Base-by-base conservation (phyloP, 1,140 invertebrate species). In the Rhagoletis pomonella region DNA sequence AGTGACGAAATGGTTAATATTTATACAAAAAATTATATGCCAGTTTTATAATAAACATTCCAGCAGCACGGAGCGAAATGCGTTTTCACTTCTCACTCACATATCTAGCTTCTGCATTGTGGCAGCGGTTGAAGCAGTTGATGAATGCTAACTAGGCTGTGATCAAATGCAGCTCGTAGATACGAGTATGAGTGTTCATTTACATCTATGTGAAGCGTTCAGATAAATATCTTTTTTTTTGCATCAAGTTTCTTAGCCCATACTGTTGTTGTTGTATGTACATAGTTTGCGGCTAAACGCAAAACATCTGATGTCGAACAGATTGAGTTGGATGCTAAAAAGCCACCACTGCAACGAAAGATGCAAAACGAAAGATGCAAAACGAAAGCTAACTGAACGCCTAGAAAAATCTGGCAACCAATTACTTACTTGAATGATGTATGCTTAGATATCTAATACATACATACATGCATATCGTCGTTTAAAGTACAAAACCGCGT, bases 321-420 rank as follows among this genome's bases (percentile, higher is more conserved):
- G 47, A 10, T 55, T 12, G 42, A 73, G 17, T 17, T 77, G 67
- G 42, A 44, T 47, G 67, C 67, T 44, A 12, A 39, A 17, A 55
- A 73, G n/a, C 5, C 44, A 55, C 47, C 9, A 47, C 73, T 62
- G n/a, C 29, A 9, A n/a, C 73, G 73, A n/a, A 19, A 44, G 73
- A 77, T 77, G 73, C 47, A 81, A 73, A 81, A 81, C 44, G 73
- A n/a, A n/a, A n/a, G n/a, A n/a, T n/a, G n/a, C 47, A 81, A 73
- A 81, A 81, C 44, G 73, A 81, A 81, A 81, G 73, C 73, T 58
- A 12, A 29, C 2, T n/a, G 17, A 19, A 55, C 39, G 73, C 73
- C 47, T 81, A 50, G 73, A 55, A 55, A 50, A 55, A 81, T 50
- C 73, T 6, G n/a, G 47, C 47, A 81, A 81, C 73, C 73, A 81